phyloP scores from a whole-genome alignment of 2,797 vertebrate species.

The Rhynchotus rufescens region DNA sequence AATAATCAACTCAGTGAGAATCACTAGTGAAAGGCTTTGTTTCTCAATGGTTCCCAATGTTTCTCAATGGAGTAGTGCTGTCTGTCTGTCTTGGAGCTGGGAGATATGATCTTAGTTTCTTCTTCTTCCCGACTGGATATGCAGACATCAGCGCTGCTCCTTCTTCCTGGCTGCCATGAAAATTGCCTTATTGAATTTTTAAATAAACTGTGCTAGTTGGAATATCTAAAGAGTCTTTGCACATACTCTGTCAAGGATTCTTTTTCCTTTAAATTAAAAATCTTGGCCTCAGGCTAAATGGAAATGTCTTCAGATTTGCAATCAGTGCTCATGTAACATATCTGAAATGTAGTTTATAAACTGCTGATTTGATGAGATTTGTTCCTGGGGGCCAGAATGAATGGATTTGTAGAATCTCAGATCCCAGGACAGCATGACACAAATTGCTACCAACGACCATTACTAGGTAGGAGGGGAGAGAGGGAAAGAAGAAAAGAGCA shows the following conservation, averaged over 20 bases:
- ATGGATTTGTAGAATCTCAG: not conserved
- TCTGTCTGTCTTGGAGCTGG: not conserved
- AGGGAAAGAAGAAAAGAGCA: not conserved
- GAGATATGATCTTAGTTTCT: constrained; percentile 8
- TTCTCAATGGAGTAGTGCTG: not conserved
- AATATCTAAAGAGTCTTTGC: constrained; percentile 74
- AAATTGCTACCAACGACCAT: constrained; percentile 33
- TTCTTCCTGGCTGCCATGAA: constrained; percentile 65
- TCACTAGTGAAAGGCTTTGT: not conserved
- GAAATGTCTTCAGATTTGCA: constrained; percentile 79
- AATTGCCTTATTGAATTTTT: constrained; percentile 81
- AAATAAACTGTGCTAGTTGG: constrained; percentile 76
- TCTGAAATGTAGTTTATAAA: constrained; percentile 67
- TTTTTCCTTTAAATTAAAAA: constrained; percentile 78
- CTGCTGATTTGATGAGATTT: constrained; percentile 47
- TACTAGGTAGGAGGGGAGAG: not conserved
- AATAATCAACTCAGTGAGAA: no score
- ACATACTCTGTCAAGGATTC: constrained; percentile 56
- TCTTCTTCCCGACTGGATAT: not conserved
- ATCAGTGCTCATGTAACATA: constrained; percentile 71
- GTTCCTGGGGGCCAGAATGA: not conserved
- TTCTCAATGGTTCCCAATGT: no score
- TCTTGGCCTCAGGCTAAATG: constrained; percentile 68
- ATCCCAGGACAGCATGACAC: not conserved
- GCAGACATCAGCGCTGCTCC: constrained; percentile 13